Conservation (phyloP, 2,113 vertebrate genomes). For the Vulpes ferrilata region DNA sequence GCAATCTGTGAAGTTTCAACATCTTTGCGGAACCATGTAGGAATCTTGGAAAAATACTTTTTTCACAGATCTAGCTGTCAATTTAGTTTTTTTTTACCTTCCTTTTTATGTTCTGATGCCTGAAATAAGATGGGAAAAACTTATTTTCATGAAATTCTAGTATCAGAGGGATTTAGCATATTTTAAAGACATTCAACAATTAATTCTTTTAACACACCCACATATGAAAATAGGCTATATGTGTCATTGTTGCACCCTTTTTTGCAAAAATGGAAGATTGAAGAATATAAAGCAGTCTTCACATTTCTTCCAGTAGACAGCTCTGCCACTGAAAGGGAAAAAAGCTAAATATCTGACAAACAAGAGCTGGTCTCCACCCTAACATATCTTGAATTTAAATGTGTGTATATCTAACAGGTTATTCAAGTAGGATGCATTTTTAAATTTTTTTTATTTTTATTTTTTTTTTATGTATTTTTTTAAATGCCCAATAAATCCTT, state of each 20-base stretch:
- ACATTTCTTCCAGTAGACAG: neutral
- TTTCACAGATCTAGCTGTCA: constrained; percentile 45
- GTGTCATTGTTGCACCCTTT: neutral
- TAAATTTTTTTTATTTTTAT: too few relatives aligned
- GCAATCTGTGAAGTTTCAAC: constrained; percentile 62
- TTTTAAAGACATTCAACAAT: constrained; percentile 29
- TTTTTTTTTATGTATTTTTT: neutral
- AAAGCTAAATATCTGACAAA: neutral
- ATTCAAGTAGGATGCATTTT: neutral
- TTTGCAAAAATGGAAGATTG: neutral
- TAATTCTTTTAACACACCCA: neutral
- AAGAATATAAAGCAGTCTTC: neutral
- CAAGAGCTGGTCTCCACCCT: neutral
- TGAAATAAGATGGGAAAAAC: constrained; percentile 21
- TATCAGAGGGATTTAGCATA: neutral
- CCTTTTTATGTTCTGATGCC: constrained; percentile 26
- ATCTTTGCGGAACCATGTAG: constrained; percentile 22
- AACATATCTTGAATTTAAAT: constrained; percentile 29
- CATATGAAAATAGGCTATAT: neutral
- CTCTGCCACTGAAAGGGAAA: neutral
- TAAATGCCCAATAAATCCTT: constrained; percentile 12
- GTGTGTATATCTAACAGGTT: neutral
- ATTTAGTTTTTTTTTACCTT: constrained; percentile 58
- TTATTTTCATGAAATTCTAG: constrained; percentile 4
- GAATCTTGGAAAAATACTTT: constrained; percentile 58